Evolutionary conservation across 2,888 invertebrate genomes (phyloP), one percentile per base, ranked within the genome.

Genomic region (Phania funesta): DNA sequence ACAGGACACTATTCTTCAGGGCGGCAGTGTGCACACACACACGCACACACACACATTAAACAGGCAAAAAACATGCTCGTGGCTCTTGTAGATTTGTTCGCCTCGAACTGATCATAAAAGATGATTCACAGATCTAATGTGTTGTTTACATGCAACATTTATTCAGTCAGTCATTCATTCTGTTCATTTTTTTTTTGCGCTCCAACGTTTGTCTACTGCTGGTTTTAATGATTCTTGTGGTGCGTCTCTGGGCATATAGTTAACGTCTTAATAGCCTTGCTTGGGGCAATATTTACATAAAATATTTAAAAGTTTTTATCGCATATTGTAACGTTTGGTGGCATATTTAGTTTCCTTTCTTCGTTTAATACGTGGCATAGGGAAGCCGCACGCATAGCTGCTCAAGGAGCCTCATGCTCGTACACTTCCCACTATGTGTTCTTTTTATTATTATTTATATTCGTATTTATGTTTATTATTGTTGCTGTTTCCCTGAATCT

Each of bases 181-280:
- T n/a, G n/a, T 16, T 3, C 16, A 8, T 11, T 29, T 16, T 7
- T 26, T 52, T 52, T 52, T 7, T 26, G 24, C 13, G 16, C 22
- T 24, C 48, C 38, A 58, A 26, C 32, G 41, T 58, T 29, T 65
- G 44, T 46, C 18, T 54, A 44, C 70, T 70, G 44, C 24, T 38
- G 70, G 50, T 54, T 79, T 83, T 84, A 52, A 84, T 64, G 79
- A 65, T 74, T 38, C 58, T 67, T 32, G n/a, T n/a, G 35, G 76
- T 79, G 80, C 86, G 87, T 87, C 86, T 84, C 87, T 87, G 86
- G 86, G 89, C 89, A 89, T 89, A 89, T 86, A 85, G 86, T 88
- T 88, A 87, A 89, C 89, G 86, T 87, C 89, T 89, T 89, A 89
- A 89, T 89, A 86, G 83, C 77, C n/a, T n/a, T 80, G 79, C 87